These are phyloP conservation scores for Psittacula echo DNA, from an alignment of 2,797 vertebrate genomes.

Conservation along the genomic window DNA sequence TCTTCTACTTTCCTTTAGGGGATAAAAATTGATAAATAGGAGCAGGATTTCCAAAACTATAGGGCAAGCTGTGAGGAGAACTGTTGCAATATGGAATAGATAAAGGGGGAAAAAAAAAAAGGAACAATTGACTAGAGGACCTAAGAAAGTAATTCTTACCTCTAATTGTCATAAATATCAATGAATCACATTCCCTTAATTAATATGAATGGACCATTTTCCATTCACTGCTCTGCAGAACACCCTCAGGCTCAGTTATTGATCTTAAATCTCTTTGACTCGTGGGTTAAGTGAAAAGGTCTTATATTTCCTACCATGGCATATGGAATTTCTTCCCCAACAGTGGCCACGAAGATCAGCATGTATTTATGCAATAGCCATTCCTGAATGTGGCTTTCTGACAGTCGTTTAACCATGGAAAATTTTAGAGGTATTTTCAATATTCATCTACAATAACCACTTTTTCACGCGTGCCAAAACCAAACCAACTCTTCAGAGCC, in stretches of 20 bases:
- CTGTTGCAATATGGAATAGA: not conserved
- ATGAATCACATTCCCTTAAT: not conserved
- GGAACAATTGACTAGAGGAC: not conserved
- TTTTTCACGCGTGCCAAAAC: not conserved
- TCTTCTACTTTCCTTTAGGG: not conserved
- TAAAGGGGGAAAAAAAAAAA: fast-evolving
- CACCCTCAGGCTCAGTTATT: not conserved
- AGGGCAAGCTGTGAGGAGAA: not conserved
- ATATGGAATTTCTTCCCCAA: not conserved
- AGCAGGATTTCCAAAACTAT: not conserved
- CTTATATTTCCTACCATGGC: not conserved
- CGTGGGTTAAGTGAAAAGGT: not conserved
- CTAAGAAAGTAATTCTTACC: not conserved
- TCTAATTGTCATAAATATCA: not conserved
- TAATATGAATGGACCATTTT: not conserved
- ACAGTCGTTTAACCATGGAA: not conserved
- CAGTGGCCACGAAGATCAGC: not conserved
- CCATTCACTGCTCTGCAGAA: not conserved
- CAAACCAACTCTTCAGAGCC: not conserved
- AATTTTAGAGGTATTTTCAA: not conserved
- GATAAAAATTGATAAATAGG: not conserved
- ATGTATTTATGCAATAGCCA: not conserved
- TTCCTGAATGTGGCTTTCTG: not conserved
- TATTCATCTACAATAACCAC: not conserved
- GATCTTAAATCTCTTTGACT: not conserved